A percentile compares a stretch with the other conserved stretches of the same genome.
phyloP scores from a whole-genome alignment of 2,113 vertebrate species.

The Callopanchax toddi region DNA sequence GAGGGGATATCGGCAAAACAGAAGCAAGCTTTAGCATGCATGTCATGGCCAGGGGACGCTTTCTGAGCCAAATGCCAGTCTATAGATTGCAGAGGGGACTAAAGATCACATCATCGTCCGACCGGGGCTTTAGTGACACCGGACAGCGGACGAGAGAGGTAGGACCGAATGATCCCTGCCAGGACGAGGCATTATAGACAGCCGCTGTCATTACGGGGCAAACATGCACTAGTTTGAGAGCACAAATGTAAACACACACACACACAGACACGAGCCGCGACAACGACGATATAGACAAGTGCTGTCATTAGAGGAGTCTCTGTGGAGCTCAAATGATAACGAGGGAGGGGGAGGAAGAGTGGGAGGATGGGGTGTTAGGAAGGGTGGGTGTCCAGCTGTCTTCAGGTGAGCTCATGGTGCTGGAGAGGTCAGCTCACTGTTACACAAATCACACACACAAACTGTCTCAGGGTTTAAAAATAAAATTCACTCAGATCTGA shows the following conservation, averaged over 20 bases:
- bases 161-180: conserved; percentile 97
- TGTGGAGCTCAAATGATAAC: conserved; percentile 90
- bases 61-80: conserved; percentile 99
- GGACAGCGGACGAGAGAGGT: conserved; percentile 66
- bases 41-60: conserved; percentile 73
- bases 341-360: conserved; percentile 73
- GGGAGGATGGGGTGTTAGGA: conserved; percentile 25
- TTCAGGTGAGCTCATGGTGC: conserved; percentile 62
- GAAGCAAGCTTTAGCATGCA: conserved; percentile 91
- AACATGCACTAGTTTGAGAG: conserved; percentile 50
- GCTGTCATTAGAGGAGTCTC: conserved; percentile 91
- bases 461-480: too few species aligned
- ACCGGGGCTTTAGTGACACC: conserved; percentile 92
- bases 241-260: conserved; percentile 42
- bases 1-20: conserved; percentile 77
- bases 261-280: conserved; percentile 75
- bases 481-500: too few species aligned
- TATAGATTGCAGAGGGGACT: conserved; percentile 96
- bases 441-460: conserved; percentile 7
- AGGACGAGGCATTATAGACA: conserved; percentile 84
- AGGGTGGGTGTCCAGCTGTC: conserved; percentile 61
- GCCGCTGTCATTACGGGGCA: conserved; percentile 75
- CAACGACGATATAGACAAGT: conserved; percentile 94
- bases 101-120: conserved; percentile 99
- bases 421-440: conserved; percentile 48